A percentile compares a stretch with the other conserved stretches of the same genome.
phyloP scores from a whole-genome alignment of 2,888 invertebrate genomes.

The Microctonus brassicae region DNA sequence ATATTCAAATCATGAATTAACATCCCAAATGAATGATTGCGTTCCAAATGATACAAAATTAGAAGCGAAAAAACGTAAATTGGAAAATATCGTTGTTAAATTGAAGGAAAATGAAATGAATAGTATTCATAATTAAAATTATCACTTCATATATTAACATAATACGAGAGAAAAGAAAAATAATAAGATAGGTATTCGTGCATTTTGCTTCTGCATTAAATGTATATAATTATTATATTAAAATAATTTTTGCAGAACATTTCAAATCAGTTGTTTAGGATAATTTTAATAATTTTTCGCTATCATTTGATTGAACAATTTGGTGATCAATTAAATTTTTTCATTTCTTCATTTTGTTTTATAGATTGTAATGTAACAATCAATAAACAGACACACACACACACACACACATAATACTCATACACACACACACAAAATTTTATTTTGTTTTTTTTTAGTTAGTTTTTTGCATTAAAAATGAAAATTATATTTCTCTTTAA shows the following conservation, averaged over 20 bases:
- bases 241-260: not conserved
- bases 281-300: slow-evolving; percentile 17
- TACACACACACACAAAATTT: not conserved
- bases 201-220: not conserved
- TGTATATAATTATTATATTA: slow-evolving; percentile 12
- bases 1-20: not conserved
- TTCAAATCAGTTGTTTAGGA: not conserved
- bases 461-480: not conserved
- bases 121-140: slow-evolving; percentile 20
- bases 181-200: not conserved
- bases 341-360: not conserved
- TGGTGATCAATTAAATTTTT: slow-evolving; percentile 8
- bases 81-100: slow-evolving; percentile 52
- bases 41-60: slow-evolving; percentile 9
- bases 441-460: not conserved
- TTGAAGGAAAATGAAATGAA: slow-evolving; percentile 46
- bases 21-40: not conserved
- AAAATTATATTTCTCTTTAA: not conserved
- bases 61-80: slow-evolving; percentile 44
- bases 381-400: not conserved
- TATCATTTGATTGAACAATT: slow-evolving; percentile 36
- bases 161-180: not conserved
- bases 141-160: slow-evolving; percentile 21
- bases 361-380: too few species aligned
- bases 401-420: not conserved